A percentile compares a stretch with the other conserved stretches of the same genome.
These are phyloP conservation scores for Perca fluviatilis DNA, from an alignment of 2,113 vertebrate genomes.

Conservation along the genomic window DNA sequence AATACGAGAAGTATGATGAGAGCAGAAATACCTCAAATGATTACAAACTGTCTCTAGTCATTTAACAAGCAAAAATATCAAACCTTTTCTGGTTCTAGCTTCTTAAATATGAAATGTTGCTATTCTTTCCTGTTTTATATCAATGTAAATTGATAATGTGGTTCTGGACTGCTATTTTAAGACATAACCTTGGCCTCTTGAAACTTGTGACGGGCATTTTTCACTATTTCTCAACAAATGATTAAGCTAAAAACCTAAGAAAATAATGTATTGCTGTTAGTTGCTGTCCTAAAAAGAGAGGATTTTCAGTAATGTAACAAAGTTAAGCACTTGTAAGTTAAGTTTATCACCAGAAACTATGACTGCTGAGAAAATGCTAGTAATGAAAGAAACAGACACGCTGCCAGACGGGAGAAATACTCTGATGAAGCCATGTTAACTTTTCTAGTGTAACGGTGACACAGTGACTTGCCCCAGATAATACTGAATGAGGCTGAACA, in stretches of 20 bases:
- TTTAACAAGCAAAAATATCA: not conserved
- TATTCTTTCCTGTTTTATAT: not conserved
- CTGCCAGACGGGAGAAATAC: slow-evolving; percentile 7
- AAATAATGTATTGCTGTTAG: not conserved
- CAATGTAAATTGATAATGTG: not conserved
- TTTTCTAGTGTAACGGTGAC: slow-evolving; percentile 22
- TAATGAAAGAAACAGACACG: not conserved
- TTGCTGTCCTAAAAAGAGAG: not conserved
- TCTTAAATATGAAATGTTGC: not conserved
- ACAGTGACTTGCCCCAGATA: slow-evolving; percentile 23
- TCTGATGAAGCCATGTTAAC: slow-evolving; percentile 9
- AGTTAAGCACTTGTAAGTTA: not conserved
- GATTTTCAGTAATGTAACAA: not conserved
- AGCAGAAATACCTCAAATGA: not conserved
- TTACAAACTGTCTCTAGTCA: no score
- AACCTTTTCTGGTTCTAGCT: not conserved
- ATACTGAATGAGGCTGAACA: not conserved
- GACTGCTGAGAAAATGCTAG: not conserved
- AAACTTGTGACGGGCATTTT: not conserved
- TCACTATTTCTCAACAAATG: not conserved
- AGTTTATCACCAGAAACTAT: slow-evolving; percentile 12
- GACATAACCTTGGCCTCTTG: not conserved
- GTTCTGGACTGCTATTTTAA: not conserved
- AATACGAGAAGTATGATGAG: not conserved
- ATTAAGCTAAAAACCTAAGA: not conserved